Percentiles rank a stretch among this genome's conserved stretches.
These are phyloP conservation scores for Aplysia californica DNA, from an alignment of 1,140 invertebrate species.

Conservation along the genomic window DNA sequence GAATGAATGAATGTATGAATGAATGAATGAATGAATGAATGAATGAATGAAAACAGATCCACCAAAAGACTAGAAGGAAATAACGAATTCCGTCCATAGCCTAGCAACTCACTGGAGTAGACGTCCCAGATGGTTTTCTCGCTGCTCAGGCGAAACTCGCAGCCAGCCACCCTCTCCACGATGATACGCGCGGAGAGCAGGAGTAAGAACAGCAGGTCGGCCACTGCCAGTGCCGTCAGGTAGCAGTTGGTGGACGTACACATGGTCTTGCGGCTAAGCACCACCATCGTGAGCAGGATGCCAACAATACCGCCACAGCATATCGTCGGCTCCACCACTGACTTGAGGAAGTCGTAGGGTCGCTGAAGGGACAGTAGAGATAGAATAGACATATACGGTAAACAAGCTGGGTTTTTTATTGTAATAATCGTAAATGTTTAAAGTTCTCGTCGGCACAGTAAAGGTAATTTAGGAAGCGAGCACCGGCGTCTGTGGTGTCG, in stretches of 20 bases:
- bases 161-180: constrained; percentile 29
- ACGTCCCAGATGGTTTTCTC: neutral
- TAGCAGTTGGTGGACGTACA: constrained; percentile 80
- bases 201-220: constrained; percentile 78
- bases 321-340: constrained; percentile 48
- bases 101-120: constrained; percentile 6
- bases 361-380: neutral
- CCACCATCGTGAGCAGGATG: constrained; percentile 62
- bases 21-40: too few species aligned
- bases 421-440: neutral
- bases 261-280: constrained; percentile 80
- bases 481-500: too few species aligned
- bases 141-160: constrained; percentile 4
- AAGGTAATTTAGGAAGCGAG: too few species aligned
- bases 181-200: constrained; percentile 62
- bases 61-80: too few species aligned
- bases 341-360: constrained; percentile 38
- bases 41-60: too few species aligned
- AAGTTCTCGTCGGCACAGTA: neutral
- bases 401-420: too few species aligned
- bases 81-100: too few species aligned
- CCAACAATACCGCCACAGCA: constrained; percentile 48
- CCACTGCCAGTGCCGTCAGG: constrained; percentile 79
- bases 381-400: neutral
- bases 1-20: too few species aligned